Conservation (phyloP, 37 sponge, comb jelly and placozoan species). For the Aplysina aerophoba region DNA sequence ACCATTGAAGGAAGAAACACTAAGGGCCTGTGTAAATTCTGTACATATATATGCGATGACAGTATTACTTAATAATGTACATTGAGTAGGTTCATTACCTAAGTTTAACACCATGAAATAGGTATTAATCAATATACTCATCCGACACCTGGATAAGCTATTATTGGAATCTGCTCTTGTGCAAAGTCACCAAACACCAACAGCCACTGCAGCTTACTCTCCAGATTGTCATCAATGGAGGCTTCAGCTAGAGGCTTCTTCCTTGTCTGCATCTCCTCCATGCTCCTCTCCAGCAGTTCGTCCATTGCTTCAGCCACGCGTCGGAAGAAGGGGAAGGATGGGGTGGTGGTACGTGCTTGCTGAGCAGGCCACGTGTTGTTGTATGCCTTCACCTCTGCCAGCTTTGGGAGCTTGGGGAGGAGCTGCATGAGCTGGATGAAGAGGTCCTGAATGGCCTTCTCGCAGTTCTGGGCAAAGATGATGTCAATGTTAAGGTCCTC, state of each 20-base stretch:
- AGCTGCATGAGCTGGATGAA: conserved; percentile 57
- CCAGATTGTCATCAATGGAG: background rate
- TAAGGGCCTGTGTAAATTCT: too few species aligned
- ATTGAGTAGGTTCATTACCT: too few species aligned
- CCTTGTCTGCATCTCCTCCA: background rate
- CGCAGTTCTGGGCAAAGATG: conserved; percentile 39
- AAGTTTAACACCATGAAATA: too few species aligned
- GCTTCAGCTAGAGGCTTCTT: background rate
- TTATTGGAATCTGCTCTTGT: too few species aligned
- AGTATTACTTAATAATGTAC: too few species aligned
- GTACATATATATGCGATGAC: too few species aligned
- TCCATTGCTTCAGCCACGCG: conserved; percentile 41
- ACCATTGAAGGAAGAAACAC: too few species aligned
- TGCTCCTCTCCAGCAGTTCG: conserved; percentile 61
- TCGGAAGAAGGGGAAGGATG: conserved; percentile 77
- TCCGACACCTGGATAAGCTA: too few species aligned
- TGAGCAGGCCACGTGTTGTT: conserved; percentile 4
- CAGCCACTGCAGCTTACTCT: background rate
- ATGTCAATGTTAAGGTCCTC: conserved; percentile 75
- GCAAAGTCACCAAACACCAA: too few species aligned
- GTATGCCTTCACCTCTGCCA: conserved; percentile 62
- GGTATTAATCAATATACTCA: too few species aligned
- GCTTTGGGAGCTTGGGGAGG: conserved; percentile 53
- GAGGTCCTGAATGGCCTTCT: conserved; percentile 34
- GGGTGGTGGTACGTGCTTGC: background rate